Evolutionary conservation across 2,113 vertebrate species (phyloP), one percentile per base, ranked within the genome.

Genomic region (Pagrus major): DNA sequence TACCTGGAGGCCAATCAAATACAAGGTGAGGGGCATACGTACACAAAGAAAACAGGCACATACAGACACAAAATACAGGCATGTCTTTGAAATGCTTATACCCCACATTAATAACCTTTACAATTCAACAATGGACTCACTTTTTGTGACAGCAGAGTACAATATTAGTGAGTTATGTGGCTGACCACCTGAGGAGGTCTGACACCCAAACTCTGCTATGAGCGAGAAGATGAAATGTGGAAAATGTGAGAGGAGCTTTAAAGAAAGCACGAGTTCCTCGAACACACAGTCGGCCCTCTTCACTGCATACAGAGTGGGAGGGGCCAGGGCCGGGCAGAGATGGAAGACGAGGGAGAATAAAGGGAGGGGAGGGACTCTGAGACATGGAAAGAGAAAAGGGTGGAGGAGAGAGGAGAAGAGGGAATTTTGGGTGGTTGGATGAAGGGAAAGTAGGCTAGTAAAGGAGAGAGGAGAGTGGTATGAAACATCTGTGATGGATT

Each of bases 1-100:
- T 95, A 95, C 84, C 87, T 96, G 75, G 93, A 95, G 72, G 94
- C 94, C 76, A 95, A 95, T 81, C 23, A 90, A 37, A 95, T 95
- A 86, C 76, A 90, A 88, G 94, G 94, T 95, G 77, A 93, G 87
- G 31, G 25, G 15, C 23, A 72, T 16, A 9, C 44, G 55, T 14
- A 46, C 39, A 63, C 16, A 12, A 29, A 76, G 46, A 41, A 49
- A 63, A 47, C 33, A 56, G n/a, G 37, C 23, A 31, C 31, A 59
- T 9, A 31, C 25, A 60, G 4, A 60, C 20, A 51, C 23, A 52
- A 29, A 31, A 16, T 20, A 39, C 15, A 41, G 15, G 68, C 29
- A 70, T 51, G 33, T 47, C 33, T 65, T 18, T 33, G 6, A 77
- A 56, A 49, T 41, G 7, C 33, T 44, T 2, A 71, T 44, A 15